phyloP scores from a whole-genome alignment of 2,888 invertebrate species.

The Cantharis nigra region DNA sequence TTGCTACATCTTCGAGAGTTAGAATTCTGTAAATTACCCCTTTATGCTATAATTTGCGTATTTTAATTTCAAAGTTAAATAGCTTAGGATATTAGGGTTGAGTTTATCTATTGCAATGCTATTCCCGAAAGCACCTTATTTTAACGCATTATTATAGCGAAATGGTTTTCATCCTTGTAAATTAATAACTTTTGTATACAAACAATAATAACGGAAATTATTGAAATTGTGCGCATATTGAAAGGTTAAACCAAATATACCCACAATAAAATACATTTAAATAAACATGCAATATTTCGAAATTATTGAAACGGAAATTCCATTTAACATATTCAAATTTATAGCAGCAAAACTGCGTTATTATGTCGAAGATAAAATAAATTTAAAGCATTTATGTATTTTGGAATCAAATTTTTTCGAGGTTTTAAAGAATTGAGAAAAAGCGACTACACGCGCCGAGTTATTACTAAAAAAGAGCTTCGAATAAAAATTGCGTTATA shows the following conservation, averaged over 20 bases:
- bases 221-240: background rate
- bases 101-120: background rate
- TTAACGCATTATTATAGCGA: background rate
- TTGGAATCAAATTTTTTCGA: background rate
- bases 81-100: background rate
- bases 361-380: background rate
- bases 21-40: background rate
- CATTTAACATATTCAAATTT: background rate
- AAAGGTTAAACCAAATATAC: background rate
- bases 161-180: background rate
- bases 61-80: background rate
- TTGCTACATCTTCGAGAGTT: background rate
- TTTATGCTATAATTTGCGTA: background rate
- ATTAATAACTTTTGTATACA: background rate
- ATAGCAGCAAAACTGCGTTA: background rate
- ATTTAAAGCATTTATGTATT: background rate
- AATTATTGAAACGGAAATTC: background rate
- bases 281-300: background rate
- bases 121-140: background rate
- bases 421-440: background rate
- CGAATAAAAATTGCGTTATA: background rate
- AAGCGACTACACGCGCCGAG: background rate
- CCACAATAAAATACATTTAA: background rate
- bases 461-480: background rate
- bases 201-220: background rate